Evolutionary conservation across 2,797 vertebrate species (phyloP).

Genomic region (Etheostoma perlongum): DNA sequence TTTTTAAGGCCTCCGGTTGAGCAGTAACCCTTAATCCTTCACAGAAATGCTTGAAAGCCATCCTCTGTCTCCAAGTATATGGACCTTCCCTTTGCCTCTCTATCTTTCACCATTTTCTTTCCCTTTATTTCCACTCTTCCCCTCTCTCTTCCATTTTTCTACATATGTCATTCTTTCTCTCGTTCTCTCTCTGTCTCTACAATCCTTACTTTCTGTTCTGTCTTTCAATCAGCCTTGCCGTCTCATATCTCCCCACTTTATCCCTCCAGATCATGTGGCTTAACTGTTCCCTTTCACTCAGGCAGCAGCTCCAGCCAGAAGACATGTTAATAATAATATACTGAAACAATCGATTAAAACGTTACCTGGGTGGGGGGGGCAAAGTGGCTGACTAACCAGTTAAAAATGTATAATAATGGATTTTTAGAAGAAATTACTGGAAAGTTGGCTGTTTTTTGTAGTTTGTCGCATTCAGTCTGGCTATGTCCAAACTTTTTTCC

Average conservation of each 20-base stretch:
- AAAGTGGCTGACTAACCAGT: not conserved
- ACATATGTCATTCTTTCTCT: not conserved
- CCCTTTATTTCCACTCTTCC: not conserved
- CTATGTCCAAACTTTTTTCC: not conserved
- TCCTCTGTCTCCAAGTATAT: conserved; percentile 9
- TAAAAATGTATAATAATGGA: too few species aligned
- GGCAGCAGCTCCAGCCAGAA: conserved; percentile 4
- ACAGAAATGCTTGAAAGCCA: conserved; percentile 38
- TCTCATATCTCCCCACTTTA: conserved; percentile 30
- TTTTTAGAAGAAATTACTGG: conserved; percentile 13
- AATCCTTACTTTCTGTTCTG: conserved; percentile 21
- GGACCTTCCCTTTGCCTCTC: not conserved
- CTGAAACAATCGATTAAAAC: conserved; percentile 37
- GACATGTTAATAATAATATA: conserved; percentile 39
- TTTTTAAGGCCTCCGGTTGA: not conserved
- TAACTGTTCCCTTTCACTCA: conserved; percentile 56
- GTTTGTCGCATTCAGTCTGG: not conserved
- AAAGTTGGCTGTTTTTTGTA: not conserved
- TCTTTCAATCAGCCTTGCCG: conserved; percentile 24
- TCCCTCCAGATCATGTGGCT: conserved; percentile 55
- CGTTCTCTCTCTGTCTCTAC: not conserved
- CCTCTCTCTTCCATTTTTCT: not conserved
- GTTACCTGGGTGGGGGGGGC: conserved; percentile 22
- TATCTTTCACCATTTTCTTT: not conserved
- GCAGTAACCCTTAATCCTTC: conserved; percentile 60